Evolutionary conservation across 2,888 invertebrate genomes (phyloP).

Genomic region (Anorthoa munda): DNA sequence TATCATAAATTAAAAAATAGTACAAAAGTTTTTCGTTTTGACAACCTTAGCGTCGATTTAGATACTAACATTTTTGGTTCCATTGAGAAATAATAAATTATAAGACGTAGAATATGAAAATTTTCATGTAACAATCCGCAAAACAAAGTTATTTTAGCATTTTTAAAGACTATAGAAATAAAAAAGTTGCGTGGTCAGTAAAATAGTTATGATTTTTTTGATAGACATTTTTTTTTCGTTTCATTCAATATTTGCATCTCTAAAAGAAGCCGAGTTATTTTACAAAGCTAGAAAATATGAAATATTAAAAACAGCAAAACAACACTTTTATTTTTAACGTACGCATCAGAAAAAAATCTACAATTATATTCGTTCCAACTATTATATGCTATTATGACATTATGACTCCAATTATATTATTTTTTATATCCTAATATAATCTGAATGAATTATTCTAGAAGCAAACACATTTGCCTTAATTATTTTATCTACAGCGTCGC

Average conservation of each 20-base stretch:
- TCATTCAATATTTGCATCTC: slow-evolving; percentile 13
- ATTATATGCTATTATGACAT: slow-evolving; percentile 32
- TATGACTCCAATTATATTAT: slow-evolving; percentile 28
- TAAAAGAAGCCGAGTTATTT: slow-evolving; percentile 32
- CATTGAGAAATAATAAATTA: slow-evolving; percentile 23
- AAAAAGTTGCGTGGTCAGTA: background rate
- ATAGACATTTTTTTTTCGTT: slow-evolving; percentile 12
- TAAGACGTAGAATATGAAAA: background rate
- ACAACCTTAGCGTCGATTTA: slow-evolving; percentile 41
- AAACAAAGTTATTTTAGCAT: slow-evolving; percentile 1
- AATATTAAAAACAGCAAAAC: slow-evolving; percentile 1
- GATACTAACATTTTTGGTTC: slow-evolving; percentile 22
- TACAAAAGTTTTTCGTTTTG: slow-evolving; percentile 41
- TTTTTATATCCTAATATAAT: slow-evolving; percentile 50
- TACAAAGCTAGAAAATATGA: slow-evolving; percentile 24
- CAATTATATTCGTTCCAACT: slow-evolving; percentile 33
- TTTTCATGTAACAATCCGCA: background rate
- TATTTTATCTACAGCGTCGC: slow-evolving; percentile 75
- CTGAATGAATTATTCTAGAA: slow-evolving; percentile 66
- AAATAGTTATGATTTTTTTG: background rate
- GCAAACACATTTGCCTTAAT: slow-evolving; percentile 65
- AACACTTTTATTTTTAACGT: background rate
- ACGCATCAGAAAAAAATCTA: slow-evolving; percentile 35
- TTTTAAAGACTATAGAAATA: background rate
- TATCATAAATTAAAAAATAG: slow-evolving; percentile 40